Base-by-base conservation (phyloP, 2,113 vertebrate species). In the Cyanoderma ruficeps region DNA sequence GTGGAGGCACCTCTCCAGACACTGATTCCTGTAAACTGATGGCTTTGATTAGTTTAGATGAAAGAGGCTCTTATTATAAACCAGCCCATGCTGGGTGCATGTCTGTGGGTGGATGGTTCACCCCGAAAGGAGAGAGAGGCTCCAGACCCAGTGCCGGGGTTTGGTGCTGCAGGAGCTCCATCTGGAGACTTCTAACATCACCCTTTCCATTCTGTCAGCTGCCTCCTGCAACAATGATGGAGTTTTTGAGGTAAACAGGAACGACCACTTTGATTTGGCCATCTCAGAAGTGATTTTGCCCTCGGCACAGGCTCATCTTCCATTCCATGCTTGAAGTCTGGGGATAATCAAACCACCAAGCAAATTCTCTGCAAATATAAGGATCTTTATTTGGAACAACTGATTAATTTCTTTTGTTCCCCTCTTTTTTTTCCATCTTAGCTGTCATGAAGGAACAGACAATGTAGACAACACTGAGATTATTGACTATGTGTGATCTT, bases 31-130 rank as follows among this genome's bases (percentile, higher is more conserved):
- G 71, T 77, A 47, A 91, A 94, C 90, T 95, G 92, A 92, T 91
- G 92, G 67, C 94, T 97, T 96, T 97, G 92, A 94, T 94, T 92
- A 75, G 69, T 94, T 95, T 30, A 94, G 90, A 96, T 96, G 94
- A 96, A 96, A 97, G 94, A 88, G 64, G 71, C 70, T 87, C 59
- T 85, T 72, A 30, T 53, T 53, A 74, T 86, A 90, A 93, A 80
- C 41, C 85, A 85, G 93, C 92, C 90, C 90, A 25, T 96, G 70
- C 39, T 63, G 92, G 79, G 68, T 94, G 70, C 90, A 63, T 65
- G 56, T 64, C 42, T 59, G 90, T 91, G 93, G 93, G 93, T 90
- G 94, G 95, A 86, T 80, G 80, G 82, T 74, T 93, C 82, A 87
- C 82, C 68, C 25, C 0, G 42, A 80, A 60, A 94, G 82, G 46